Base-by-base conservation (phyloP, 2,113 vertebrate genomes). In the Canis aureus region DNA sequence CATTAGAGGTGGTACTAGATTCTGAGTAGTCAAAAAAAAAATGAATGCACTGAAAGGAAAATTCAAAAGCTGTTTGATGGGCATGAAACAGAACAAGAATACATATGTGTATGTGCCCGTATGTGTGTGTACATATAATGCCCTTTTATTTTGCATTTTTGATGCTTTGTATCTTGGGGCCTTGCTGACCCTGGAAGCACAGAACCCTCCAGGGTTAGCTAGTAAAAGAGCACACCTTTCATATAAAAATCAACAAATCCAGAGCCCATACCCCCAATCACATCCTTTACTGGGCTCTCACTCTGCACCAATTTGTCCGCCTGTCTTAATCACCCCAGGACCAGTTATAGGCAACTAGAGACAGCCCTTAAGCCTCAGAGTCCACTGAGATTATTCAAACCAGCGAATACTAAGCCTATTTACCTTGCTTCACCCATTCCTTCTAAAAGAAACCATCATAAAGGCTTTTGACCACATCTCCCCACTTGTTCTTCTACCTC, bases 111-210 rank as follows among this genome's bases (percentile, higher is more conserved):
- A 8, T 32, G 8, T 76, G 43, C 9, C 7, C 43, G 8, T n/a
- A 6, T 8, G 2, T 32, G 0, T 43, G 1, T 55, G 11, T 27
- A 8, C 7, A 25, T 57, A 32, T 16, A 15, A 55, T n/a, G 19
- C 20, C 19, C 19, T 82, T 96, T 89, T 38, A 8, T 53, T 84
- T 84, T 74, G 13, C 59, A 23, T 64, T 85, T 80, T 53, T 81
- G 19, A 43, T 79, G 23, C 20, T 82, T 78, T 92, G 78, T 32
- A 69, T 74, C 53, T 84, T 27, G n/a, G 7, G 3, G 9, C 35
- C 38, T 74, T 9, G 12, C 10, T 35, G 8, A 53, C 38, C 6
- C 38, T 69, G 55, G 6, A 92, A 27, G 2, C 38, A 55, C 23
- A n/a, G 29, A 16, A 51, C 19, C 12, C 87, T 7, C 23, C 0